Base-by-base conservation (phyloP, 2,797 vertebrate genomes). In the Pantherophis vulpinus region DNA sequence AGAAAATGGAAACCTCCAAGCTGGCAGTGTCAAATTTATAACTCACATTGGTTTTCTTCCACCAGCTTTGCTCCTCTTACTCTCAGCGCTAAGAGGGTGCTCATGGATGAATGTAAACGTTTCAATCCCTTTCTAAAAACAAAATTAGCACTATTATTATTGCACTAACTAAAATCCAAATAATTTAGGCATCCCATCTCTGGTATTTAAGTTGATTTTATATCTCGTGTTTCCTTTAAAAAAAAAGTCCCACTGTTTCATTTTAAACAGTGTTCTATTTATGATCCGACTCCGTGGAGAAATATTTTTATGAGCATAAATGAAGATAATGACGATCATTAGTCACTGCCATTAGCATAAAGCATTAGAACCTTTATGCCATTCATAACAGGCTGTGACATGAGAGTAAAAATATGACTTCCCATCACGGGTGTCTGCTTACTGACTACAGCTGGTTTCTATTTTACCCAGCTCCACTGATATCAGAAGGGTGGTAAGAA, bases 261-360 rank as follows among this genome's bases (percentile, higher is more conserved):
- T 95, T 97, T 96, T 96, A 96, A 97, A 95, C 12, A 95, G 94
- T 90, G 86, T 94, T 96, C 94, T 94, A 95, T 79, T 94, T 96
- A 94, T 86, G 94, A 96, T 94, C 61, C 87, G 63, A 93, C 87
- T 97, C 93, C 97, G 96, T 70, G 94, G 96, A 97, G 96, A 93
- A 97, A 95, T 87, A 94, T 94, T 97, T 97, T 97, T 96, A 96
- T 96, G 95, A 97, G 94, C 95, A 87, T 95, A 95, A 97, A 95
- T 94, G 92, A 92, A 96, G 87, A 92, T 97, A 97, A 97, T 97
- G 95, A 96, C 93, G 96, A 92, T 90, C 93, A 96, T 97, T 97
- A 97, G 90, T 97, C 96, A 96, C 70, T 96, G 94, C 87, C 92
- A 96, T 97, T 97, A 97, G 93, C 94, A 96, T 92, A 96, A 94